Evolutionary conservation across 2,113 vertebrate genomes (phyloP).

Genomic region (Microtus pennsylvanicus): DNA sequence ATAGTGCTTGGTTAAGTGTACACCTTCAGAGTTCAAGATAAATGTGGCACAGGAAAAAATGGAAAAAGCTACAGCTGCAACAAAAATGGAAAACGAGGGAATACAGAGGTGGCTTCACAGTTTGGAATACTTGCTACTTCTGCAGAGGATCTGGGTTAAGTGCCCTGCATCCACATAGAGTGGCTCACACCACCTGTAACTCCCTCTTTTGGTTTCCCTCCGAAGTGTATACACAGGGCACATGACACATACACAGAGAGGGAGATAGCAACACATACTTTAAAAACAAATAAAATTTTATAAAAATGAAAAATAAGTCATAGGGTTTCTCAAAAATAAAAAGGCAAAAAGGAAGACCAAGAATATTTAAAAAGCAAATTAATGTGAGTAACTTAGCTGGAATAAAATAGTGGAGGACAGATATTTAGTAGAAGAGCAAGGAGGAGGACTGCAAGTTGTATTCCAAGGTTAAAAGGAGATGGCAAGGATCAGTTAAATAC

Average conservation of each 20-base stretch:
- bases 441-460: not conserved
- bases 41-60: not conserved
- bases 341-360: not conserved
- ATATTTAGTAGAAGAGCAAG: not conserved
- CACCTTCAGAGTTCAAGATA: not conserved
- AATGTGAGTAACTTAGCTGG: not conserved
- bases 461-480: not conserved
- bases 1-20: not conserved
- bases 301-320: not conserved
- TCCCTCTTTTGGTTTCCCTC: too few relatives aligned
- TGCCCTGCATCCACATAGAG: not conserved
- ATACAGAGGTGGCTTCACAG: too few relatives aligned
- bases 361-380: not conserved
- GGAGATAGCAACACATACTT: not conserved
- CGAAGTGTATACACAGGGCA: not conserved
- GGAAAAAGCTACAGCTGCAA: not conserved
- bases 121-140: not conserved
- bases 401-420: not conserved
- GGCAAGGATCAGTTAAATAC: slow-evolving; percentile 26
- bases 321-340: not conserved
- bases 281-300: not conserved
- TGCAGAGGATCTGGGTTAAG: not conserved
- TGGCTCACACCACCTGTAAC: not conserved
- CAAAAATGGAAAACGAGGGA: not conserved
- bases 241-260: not conserved